Base-by-base conservation (phyloP, 2,113 vertebrate genomes). In the Naja naja region DNA sequence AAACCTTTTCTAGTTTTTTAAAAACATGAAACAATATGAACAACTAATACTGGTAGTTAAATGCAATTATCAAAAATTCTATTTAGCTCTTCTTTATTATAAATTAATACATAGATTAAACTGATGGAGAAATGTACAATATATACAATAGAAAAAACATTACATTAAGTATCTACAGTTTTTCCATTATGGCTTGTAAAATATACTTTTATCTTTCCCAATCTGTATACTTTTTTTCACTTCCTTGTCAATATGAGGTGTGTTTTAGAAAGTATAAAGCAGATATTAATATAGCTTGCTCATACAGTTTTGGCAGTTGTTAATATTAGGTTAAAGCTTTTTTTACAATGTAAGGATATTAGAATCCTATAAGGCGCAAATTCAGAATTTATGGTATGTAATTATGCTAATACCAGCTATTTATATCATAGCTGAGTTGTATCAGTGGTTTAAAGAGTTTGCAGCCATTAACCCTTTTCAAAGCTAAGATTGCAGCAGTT, bases 31-130 rank as follows among this genome's bases (percentile, higher is more conserved):
- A 69, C 14, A 56, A 94, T 94, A 94, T 93, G 81, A 86, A 43
- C n/a, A 20, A 86, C 2, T 91, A 91, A 45, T 74, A 55, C 18
- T 88, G 16, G 7, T 14, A 43, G 2, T 56, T 93, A 89, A 9
- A 1, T 92, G 23, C 91, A 94, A 94, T 93, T 95, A 85, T 47
- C n/a, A 85, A 4, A 86, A 91, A 86, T 91, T 45, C 3, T 56
- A 91, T 89, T 89, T 89, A n/a, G n/a, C 87, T 56, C 81, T 85
- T 14, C 3, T 34, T 56, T 6, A 56, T 45, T 69, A 69, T 12
- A 69, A 69, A 69, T 69, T 69, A n/a, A 69, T n/a, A 69, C 60
- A 69, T n/a, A 69, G 27, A 53, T 34, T 43, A n/a, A 56, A 86
- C 7, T 45, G 54, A 91, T n/a, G 34, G 23, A 45, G 45, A n/a